Evolutionary conservation across 2,888 invertebrate species (phyloP).

Genomic region (Protophormia terraenovae): DNA sequence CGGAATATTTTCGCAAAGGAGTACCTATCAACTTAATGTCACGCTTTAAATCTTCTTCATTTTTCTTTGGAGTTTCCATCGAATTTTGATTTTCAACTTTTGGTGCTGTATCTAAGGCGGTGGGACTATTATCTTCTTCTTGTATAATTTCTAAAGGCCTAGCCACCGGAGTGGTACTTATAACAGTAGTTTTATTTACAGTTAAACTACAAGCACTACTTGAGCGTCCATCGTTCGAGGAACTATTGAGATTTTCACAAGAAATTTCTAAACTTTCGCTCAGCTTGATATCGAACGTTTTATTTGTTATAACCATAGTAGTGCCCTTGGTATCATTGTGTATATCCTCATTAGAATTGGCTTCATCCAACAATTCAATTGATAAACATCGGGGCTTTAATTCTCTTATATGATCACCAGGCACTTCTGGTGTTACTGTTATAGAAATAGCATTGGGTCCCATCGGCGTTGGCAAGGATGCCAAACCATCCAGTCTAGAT

Average conservation of each 20-base stretch:
- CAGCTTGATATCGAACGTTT: slow-evolving; percentile 78
- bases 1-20: slow-evolving; percentile 79
- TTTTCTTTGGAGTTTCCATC: slow-evolving; percentile 48
- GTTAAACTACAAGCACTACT: slow-evolving; percentile 38
- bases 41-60: slow-evolving; percentile 73
- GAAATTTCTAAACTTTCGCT: slow-evolving; percentile 70
- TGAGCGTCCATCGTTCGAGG: slow-evolving; percentile 54
- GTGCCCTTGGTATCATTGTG: slow-evolving; percentile 59
- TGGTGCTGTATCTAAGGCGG: background rate
- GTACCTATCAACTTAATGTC: slow-evolving; percentile 78
- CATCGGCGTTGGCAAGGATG: slow-evolving; percentile 78
- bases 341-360: slow-evolving; percentile 30
- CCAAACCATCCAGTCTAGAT: slow-evolving; percentile 74
- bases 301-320: slow-evolving; percentile 71
- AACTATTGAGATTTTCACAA: slow-evolving; percentile 71
- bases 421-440: background rate
- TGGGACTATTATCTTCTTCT: slow-evolving; percentile 74
- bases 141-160: slow-evolving; percentile 76
- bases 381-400: slow-evolving; percentile 76
- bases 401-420: slow-evolving; percentile 48
- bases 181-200: slow-evolving; percentile 76
- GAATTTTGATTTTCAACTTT: slow-evolving; percentile 17
- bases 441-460: slow-evolving; percentile 31
- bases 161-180: slow-evolving; percentile 71
- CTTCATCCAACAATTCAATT: slow-evolving; percentile 45